phyloP scores from a whole-genome alignment of 2,888 invertebrate species.

The Nomada flava region DNA sequence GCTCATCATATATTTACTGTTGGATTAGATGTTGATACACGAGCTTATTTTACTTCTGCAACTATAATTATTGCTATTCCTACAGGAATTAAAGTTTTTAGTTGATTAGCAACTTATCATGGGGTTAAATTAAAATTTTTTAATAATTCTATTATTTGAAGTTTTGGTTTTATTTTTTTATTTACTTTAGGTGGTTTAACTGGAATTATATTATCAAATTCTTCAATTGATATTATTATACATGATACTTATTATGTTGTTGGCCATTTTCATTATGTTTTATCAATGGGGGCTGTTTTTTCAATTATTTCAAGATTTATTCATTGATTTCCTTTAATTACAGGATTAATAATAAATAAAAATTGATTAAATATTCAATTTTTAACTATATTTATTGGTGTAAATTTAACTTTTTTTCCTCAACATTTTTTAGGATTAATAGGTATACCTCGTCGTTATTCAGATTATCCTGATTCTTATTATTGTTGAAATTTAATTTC shows the following conservation, averaged over 20 bases:
- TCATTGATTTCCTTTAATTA: conserved; percentile 43
- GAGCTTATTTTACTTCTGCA: conserved; percentile 93
- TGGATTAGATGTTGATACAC: conserved; percentile 93
- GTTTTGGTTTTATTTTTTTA: conserved; percentile 68
- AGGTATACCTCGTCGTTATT: conserved; percentile 44
- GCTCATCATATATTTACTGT: conserved; percentile 95
- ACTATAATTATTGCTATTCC: conserved; percentile 95
- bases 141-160: conserved; percentile 86
- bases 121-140: conserved; percentile 86
- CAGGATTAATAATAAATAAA: conserved; percentile 21
- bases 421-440: conserved; percentile 49
- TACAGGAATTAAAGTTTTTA: conserved; percentile 94
- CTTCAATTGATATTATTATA: conserved; percentile 52
- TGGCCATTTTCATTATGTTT: conserved; percentile 47
- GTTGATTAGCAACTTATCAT: conserved; percentile 74
- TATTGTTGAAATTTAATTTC: conserved; percentile 25
- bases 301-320: conserved; percentile 42
- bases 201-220: conserved; percentile 42
- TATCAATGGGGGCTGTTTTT: conserved; percentile 47
- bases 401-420: conserved; percentile 40
- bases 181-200: conserved; percentile 36
- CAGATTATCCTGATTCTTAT: conserved; percentile 76
- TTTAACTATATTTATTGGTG: background rate
- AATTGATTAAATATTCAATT: conserved; percentile 31
- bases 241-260: conserved; percentile 65